These are phyloP conservation scores for Cyclargus thomasi DNA, from an alignment of 1,140 invertebrate genomes.

Conservation along the genomic window DNA sequence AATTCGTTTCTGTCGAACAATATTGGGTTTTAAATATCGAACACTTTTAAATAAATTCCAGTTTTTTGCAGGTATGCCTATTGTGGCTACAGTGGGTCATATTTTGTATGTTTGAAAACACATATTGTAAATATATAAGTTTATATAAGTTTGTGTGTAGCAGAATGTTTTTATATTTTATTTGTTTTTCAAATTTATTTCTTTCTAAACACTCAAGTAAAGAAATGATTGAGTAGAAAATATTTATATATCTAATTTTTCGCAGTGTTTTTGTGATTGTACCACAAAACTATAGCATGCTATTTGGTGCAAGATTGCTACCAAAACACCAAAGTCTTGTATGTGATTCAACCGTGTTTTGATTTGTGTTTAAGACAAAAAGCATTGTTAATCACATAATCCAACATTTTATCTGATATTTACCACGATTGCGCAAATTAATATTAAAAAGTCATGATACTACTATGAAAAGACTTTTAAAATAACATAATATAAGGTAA, in stretches of 20 bases:
- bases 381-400: neutral
- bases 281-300: neutral
- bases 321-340: neutral
- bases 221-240: no score
- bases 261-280: no score
- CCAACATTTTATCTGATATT: neutral
- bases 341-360: neutral
- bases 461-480: neutral
- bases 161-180: no score
- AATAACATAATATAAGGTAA: neutral
- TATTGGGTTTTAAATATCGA: no score
- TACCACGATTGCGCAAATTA: neutral
- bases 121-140: neutral
- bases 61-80: no score
- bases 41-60: no score
- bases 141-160: neutral
- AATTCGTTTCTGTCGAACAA: conserved; percentile 27
- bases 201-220: no score
- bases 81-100: no score
- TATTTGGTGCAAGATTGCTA: neutral
- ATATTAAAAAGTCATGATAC: neutral
- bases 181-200: no score
- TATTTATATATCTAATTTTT: no score
- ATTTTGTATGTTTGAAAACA: no score
- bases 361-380: no score